Evolutionary conservation across 2,888 invertebrate species (phyloP).

Genomic region (Rotaria macrura): DNA sequence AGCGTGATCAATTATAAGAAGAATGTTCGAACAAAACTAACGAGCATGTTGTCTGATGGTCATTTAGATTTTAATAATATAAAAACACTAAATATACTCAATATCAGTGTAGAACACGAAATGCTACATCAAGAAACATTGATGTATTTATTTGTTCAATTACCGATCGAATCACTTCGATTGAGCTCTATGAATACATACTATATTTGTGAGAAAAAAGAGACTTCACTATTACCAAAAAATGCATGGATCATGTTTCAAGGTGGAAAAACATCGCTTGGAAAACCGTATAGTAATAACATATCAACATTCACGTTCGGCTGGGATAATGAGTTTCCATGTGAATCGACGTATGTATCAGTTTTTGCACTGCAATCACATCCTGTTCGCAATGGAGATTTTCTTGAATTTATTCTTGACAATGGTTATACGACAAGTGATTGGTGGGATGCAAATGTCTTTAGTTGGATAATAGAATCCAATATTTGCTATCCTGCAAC

Average conservation of each 20-base stretch:
- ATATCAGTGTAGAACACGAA: not conserved
- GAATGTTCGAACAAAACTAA: not conserved
- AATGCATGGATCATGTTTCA: not conserved
- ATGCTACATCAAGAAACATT: not conserved
- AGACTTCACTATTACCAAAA: not conserved
- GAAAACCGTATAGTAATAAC: not conserved
- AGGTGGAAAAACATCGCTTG: not conserved
- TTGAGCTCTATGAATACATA: not conserved
- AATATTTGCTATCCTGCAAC: not conserved
- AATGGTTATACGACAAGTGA: not conserved
- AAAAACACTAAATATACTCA: not conserved
- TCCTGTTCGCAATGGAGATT: not conserved
- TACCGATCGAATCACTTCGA: not conserved
- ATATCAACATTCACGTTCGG: not conserved
- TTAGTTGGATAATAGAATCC: not conserved
- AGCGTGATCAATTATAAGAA: not conserved
- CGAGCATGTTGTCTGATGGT: not conserved
- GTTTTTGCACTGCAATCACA: not conserved
- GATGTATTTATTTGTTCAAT: not conserved
- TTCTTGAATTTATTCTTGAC: not conserved
- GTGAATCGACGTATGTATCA: not conserved
- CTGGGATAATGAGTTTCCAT: not conserved
- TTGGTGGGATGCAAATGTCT: not conserved
- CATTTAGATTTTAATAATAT: not conserved
- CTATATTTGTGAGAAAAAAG: not conserved